Evolutionary conservation across 1,140 invertebrate genomes (phyloP).

Genomic region (Danaus plexippus): DNA sequence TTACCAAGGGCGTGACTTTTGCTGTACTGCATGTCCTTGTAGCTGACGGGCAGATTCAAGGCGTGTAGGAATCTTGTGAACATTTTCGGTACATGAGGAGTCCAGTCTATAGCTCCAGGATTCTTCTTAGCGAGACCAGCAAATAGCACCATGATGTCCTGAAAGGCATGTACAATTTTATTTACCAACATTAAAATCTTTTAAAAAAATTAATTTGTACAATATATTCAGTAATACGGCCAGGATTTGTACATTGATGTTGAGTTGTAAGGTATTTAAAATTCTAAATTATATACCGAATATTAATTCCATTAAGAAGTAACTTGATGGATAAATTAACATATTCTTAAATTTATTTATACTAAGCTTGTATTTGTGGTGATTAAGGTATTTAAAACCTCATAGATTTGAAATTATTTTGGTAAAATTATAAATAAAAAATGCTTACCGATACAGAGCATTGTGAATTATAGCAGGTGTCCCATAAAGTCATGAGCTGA

Average conservation of each 20-base stretch:
- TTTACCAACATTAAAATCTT: no score
- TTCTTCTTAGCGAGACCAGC: conserved; percentile 80
- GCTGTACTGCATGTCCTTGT: conserved; percentile 71
- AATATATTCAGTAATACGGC: no score
- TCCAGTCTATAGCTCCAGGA: conserved; percentile 91
- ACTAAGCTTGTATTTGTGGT: no score
- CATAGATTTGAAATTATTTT: no score
- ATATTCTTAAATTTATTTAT: no score
- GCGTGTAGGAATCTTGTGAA: conserved; percentile 84
- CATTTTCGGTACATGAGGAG: conserved; percentile 84
- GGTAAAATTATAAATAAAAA: neutral
- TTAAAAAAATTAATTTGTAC: no score
- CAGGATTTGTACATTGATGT: no score
- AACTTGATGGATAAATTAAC: no score
- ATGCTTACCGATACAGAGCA: conserved; percentile 80
- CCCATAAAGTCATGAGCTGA: conserved; percentile 86
- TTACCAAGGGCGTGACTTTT: conserved; percentile 43
- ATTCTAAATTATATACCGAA: no score
- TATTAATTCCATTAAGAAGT: no score
- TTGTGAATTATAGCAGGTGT: conserved; percentile 79
- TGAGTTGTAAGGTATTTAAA: no score
- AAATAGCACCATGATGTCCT: conserved; percentile 83
- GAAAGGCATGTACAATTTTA: conserved; percentile 14
- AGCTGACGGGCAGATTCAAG: conserved; percentile 85
- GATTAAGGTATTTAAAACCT: neutral